Evolutionary conservation across 2,113 vertebrate genomes (phyloP), one percentile per base, ranked within the genome.

Genomic region (Typhlomys cinereus): DNA sequence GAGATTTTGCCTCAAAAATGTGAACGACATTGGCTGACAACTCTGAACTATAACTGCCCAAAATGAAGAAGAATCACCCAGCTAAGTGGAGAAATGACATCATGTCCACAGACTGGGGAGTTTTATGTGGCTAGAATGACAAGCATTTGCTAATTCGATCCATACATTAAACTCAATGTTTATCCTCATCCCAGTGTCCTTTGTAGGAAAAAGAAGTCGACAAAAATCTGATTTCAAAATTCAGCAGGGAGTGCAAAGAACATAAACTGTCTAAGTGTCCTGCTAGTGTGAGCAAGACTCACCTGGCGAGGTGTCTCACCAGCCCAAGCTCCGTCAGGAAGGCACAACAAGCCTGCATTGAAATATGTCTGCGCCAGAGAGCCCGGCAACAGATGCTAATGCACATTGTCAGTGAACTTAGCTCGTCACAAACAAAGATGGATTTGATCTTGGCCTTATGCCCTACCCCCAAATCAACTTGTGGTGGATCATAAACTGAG

Each of bases 331-430:
- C 54, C 52, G 36, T 62, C 48, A 44, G 66, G 29, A 67, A 39
- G 31, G n/a, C 5, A 3, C 41, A 54, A 52, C n/a, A 29, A 0
- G 2, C 7, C 1, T 41, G 59, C 44, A 39, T 7, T 15, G 36
- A 70, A 62, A 90, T 25, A 39, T 41, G 34, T 18, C 2, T 50
- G 18, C 18, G 57, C 48, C 66, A 61, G 34, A 73, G 46, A 82
- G n/a, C n/a, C 41, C 15, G 59, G 25, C 57, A 83, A 36, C 3
- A 36, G 20, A 86, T 6, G 75, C 2, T 2, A 62, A 34, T 15
- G 39, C 54, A 54, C 0, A 18, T 23, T n/a, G 25, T 61, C 67
- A 52, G n/a, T 78, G n/a, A 92, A 44, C 87, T 85, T 78, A 23
- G 23, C 48, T 87, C 23, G 88, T 15, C 17, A 14, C 36, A 44